A percentile compares a stretch with the other conserved stretches of the same genome.
Conservation (phyloP, 1,140 invertebrate genomes). For the Drosophila pseudoananassae region DNA sequence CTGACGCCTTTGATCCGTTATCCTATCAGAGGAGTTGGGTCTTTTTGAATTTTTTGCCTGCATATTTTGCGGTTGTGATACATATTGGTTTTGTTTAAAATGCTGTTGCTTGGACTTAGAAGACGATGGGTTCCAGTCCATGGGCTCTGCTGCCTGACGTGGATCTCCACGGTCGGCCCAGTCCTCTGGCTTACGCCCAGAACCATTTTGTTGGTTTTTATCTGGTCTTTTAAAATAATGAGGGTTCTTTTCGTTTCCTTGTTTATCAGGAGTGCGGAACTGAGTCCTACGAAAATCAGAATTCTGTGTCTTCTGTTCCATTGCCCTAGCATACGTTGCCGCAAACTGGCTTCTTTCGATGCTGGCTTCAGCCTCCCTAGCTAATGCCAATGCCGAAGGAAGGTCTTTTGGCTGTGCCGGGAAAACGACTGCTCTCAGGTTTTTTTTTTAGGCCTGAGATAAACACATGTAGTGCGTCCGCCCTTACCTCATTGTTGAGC, state of each 20-base stretch:
- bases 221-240: background rate
- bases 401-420: background rate
- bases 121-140: background rate
- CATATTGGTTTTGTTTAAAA: constrained; percentile 1
- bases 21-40: constrained; percentile 3
- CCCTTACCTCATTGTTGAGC: background rate
- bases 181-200: constrained; percentile 4
- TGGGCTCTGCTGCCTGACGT: too few relatives aligned
- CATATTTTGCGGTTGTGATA: background rate
- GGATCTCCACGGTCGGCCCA: too few relatives aligned
- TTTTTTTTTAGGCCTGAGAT: background rate
- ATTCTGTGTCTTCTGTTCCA: background rate
- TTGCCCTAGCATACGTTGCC: background rate
- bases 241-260: constrained; percentile 1
- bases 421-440: background rate
- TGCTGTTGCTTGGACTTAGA: background rate
- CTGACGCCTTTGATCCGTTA: constrained; percentile 1
- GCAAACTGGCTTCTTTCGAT: background rate
- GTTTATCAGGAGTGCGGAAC: background rate
- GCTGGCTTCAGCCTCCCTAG: background rate
- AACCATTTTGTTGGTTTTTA: constrained; percentile 2
- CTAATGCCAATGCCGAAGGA: background rate
- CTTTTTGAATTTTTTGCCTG: constrained; percentile 4
- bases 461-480: background rate
- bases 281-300: background rate